Evolutionary conservation across 2,888 invertebrate genomes (phyloP).

Genomic region (Apantesis nais): DNA sequence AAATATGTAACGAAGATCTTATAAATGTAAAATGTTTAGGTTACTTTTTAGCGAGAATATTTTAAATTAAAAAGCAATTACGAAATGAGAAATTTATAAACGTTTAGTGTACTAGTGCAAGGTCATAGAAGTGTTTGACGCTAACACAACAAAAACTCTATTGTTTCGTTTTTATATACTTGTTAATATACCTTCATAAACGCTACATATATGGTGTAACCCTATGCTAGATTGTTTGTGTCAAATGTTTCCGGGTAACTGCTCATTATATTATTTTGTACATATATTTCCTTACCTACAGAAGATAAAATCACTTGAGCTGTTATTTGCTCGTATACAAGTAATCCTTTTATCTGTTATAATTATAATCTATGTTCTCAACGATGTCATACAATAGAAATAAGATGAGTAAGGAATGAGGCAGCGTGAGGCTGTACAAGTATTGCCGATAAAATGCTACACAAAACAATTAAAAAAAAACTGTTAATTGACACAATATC

Average conservation of each 20-base stretch:
- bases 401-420: neutral
- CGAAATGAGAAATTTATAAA: neutral
- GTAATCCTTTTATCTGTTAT: neutral
- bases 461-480: neutral
- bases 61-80: neutral
- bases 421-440: neutral
- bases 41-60: slow-evolving; percentile 41
- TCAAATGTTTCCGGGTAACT: neutral
- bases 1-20: slow-evolving; percentile 42
- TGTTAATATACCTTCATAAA: neutral
- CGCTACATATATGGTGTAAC: neutral
- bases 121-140: neutral
- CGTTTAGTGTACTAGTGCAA: neutral
- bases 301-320: neutral
- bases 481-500: too few species aligned
- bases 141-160: neutral
- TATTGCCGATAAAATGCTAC: neutral
- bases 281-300: neutral
- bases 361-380: slow-evolving; percentile 5
- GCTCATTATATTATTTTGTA: neutral
- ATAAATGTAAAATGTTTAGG: slow-evolving; percentile 65
- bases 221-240: neutral
- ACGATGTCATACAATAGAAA: slow-evolving; percentile 11
- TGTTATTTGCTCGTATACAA: neutral
- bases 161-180: neutral